Base-by-base conservation (phyloP, 2,113 vertebrate species). In the Clarias gariepinus region DNA sequence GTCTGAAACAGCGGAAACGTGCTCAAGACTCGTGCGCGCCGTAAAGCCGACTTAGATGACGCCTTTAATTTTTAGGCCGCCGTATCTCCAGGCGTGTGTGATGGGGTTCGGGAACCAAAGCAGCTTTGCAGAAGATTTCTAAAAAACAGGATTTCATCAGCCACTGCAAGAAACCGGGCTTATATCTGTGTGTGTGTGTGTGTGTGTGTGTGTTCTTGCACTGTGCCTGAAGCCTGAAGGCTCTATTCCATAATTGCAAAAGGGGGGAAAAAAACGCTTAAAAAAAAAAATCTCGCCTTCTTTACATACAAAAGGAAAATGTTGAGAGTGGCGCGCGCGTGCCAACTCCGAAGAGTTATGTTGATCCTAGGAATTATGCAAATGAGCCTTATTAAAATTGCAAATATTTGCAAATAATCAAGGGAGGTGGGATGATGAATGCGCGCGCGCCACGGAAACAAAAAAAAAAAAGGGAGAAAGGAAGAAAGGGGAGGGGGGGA, bases 401-500 rank as follows among this genome's bases (percentile, higher is more conserved):
- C 84, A 87, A 88, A 88, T 86, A 84, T 89, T 87, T 85, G 88
- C 64, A 87, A 74, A 83, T 86, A 87, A 87, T 89, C 79, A 82
- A 55, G 52, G 66, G 9, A 69, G 88, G 84, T 64, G 23, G 73
- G 81, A 87, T 66, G 86, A 60, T 87, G 80, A 83, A 85, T 80
- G 83, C 57, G 53, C 33, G 68, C 87, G 81, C 68, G 41, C 41
- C 68, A 23, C 41, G 55, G 74, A 57, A 82, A 77, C n/a, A 82
- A 81, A 63, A 81, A 69, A 47, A 74, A 36, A 15, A 33, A 16
- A 16, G 21, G 47, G 36, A 47, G n/a, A 10, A 33, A 66, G n/a
- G 25, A 19, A 12, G 28, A 21, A 11, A 21, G 12, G 9, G 21
- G 25, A 81, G 8, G 55, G 15, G 30, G 15, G 6, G 58, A 9